Percentiles rank a stretch among this genome's conserved stretches.
Conservation (phyloP, 2,797 vertebrate species). For the Phoeniculus purpureus region DNA sequence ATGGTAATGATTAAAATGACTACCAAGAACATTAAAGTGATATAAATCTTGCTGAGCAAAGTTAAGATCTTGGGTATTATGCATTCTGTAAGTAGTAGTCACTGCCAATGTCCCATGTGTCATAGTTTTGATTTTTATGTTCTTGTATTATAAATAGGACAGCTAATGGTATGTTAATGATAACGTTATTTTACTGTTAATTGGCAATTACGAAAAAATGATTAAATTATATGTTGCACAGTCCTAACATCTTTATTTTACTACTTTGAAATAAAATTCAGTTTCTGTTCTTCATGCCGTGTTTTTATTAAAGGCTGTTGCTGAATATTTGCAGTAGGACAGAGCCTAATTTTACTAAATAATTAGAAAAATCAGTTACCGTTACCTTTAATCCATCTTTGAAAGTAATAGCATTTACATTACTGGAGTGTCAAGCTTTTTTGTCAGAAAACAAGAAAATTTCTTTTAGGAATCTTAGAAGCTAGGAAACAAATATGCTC, state of each 20-base stretch:
- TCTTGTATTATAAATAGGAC: not conserved
- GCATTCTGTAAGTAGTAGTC: not conserved
- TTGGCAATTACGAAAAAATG: not conserved
- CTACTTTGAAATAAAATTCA: not conserved
- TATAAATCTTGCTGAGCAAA: not conserved
- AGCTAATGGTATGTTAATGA: not conserved
- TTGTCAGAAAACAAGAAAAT: not conserved
- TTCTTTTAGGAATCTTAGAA: not conserved
- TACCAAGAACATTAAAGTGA: not conserved
- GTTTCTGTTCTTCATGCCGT: not conserved
- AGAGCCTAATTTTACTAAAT: not conserved
- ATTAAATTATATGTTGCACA: not conserved
- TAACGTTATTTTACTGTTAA: not conserved
- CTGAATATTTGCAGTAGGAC: not conserved
- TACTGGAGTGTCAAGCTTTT: not conserved
- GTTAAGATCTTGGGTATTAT: no score
- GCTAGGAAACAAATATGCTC: not conserved
- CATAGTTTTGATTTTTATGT: not conserved
- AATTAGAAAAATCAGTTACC: not conserved
- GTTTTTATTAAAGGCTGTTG: not conserved
- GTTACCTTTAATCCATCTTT: not conserved
- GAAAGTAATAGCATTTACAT: not conserved
- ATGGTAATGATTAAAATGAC: not conserved
- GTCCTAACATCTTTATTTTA: not conserved
- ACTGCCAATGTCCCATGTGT: not conserved